Evolutionary conservation across 2,113 vertebrate species (phyloP), one percentile per base, ranked within the genome.

Genomic region (Chlamydotis undulata): DNA sequence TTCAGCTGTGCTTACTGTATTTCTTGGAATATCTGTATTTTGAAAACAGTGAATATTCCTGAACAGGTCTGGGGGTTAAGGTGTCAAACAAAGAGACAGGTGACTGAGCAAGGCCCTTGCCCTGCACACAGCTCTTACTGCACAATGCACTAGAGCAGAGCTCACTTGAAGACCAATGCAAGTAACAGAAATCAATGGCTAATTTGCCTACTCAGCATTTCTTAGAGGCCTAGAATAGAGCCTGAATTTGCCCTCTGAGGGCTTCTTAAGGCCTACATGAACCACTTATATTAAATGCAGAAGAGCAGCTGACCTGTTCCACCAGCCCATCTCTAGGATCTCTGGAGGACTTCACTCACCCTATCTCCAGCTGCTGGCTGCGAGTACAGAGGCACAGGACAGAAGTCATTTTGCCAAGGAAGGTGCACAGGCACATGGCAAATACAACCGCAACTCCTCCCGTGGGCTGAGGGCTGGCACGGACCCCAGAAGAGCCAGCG

Each of bases 351-450:
- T 53, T 18, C n/a, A 3, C 28, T 50, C 7, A 2, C 39, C 10
- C n/a, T 1, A 4, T 0, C 31, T 41, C 33, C 43, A 31, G 88
- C 59, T 49, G 71, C 22, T 10, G 33, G n/a, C 68, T 12, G 47
- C 0, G 8, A 35, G 33, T 3, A 15, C 16, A 7, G 64, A 63
- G 35, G 75, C 75, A 4, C 10, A 4, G 39, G 47, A 56, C 57
- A 74, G 41, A 25, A 25, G 39, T 1, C 9, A 7, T 7, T 80
- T 8, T 63, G 90, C 88, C 86, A 50, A 70, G 69, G 70, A 93
- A 92, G 82, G 83, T 92, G 60, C 83, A 55, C 41, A 9, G 76
- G 90, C 90, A 93, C 94, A 84, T 12, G 90, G 88, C 83, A 96
- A 64, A 90, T 19, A 29, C 8, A 49, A 55, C 56, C 60, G 37